Conservation (phyloP, 2,888 invertebrate genomes). For the Noctua janthe region DNA sequence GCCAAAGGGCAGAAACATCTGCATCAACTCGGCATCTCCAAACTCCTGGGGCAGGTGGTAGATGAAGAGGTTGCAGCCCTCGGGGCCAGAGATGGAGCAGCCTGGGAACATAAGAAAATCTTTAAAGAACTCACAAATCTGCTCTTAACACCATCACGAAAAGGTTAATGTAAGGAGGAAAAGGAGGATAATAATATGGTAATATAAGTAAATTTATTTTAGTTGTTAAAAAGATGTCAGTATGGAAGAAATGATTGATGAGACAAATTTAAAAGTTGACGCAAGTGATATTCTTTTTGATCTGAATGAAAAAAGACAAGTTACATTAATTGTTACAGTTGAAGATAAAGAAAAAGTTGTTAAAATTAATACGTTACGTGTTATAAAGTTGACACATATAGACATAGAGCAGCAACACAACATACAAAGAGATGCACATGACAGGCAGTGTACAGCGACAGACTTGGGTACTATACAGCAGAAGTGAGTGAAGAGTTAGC, state of each 20-base stretch:
- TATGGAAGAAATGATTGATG: conserved; percentile 23
- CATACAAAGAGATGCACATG: conserved; percentile 65
- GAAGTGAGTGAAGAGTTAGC: conserved; percentile 41
- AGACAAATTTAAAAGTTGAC: conserved; percentile 14
- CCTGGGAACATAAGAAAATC: conserved; percentile 95
- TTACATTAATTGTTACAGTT: conserved; percentile 1
- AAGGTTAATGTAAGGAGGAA: conserved; percentile 28
- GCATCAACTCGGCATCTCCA: conserved; percentile 99
- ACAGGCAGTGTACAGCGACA: conserved; percentile 73
- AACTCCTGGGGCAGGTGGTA: conserved; percentile 99
- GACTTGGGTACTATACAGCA: conserved; percentile 54
- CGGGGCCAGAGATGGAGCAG: conserved; percentile 99
- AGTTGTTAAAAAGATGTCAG: neutral
- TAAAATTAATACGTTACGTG: conserved; percentile 24
- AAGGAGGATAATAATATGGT: neutral
- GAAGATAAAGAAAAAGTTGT: conserved; percentile 13
- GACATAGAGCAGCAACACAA: conserved; percentile 59
- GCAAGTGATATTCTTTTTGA: conserved; percentile 5
- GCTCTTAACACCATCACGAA: conserved; percentile 77
- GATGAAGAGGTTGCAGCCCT: conserved; percentile 99
- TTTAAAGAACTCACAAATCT: conserved; percentile 92
- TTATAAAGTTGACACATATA: conserved; percentile 22
- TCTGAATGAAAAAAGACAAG: conserved; percentile 17
- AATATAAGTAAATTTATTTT: neutral
- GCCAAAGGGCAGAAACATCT: conserved; percentile 99